A percentile compares a stretch with the other conserved stretches of the same genome.
These are phyloP conservation scores for Smittia aterrima DNA, from an alignment of 2,888 invertebrate species.

Conservation along the genomic window DNA sequence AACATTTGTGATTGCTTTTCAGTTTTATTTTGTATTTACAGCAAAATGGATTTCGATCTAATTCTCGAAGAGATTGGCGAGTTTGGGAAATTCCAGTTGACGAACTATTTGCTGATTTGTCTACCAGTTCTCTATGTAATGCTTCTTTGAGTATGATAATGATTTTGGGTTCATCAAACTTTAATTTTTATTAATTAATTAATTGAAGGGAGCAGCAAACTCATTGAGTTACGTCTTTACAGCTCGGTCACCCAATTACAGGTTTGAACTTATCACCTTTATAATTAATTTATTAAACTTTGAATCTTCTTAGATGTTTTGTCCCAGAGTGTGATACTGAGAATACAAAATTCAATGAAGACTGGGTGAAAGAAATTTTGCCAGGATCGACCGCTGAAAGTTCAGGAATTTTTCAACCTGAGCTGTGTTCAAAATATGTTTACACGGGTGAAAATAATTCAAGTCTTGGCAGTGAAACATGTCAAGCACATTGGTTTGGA, in stretches of 20 bases:
- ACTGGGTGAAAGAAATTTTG: slow-evolving; percentile 49
- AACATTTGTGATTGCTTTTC: no score
- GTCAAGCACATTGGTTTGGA: slow-evolving; percentile 52
- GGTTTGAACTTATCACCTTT: slow-evolving; percentile 49
- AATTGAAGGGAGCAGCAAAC: slow-evolving; percentile 61
- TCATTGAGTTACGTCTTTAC: slow-evolving; percentile 63
- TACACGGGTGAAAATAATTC: neutral
- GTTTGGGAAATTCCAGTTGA: slow-evolving; percentile 60
- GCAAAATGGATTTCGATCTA: slow-evolving; percentile 60
- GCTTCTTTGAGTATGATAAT: no score
- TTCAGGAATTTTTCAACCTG: slow-evolving; percentile 45
- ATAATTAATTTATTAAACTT: neutral
- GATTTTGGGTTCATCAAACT: no score
- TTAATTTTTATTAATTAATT: no score
- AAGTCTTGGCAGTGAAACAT: slow-evolving; percentile 46
- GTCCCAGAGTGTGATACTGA: slow-evolving; percentile 49
- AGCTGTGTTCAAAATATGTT: slow-evolving; percentile 49
- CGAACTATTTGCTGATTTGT: slow-evolving; percentile 59
- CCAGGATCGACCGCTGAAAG: slow-evolving; percentile 44
- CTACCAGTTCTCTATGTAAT: slow-evolving; percentile 61
- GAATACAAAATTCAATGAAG: slow-evolving; percentile 45
- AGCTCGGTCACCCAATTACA: slow-evolving; percentile 60
- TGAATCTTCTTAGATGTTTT: slow-evolving; percentile 11
- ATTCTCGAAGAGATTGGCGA: slow-evolving; percentile 62
- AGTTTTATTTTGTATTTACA: neutral